Base-by-base conservation (phyloP, 2,797 vertebrate genomes). In the Rhinophrynus dorsalis region DNA sequence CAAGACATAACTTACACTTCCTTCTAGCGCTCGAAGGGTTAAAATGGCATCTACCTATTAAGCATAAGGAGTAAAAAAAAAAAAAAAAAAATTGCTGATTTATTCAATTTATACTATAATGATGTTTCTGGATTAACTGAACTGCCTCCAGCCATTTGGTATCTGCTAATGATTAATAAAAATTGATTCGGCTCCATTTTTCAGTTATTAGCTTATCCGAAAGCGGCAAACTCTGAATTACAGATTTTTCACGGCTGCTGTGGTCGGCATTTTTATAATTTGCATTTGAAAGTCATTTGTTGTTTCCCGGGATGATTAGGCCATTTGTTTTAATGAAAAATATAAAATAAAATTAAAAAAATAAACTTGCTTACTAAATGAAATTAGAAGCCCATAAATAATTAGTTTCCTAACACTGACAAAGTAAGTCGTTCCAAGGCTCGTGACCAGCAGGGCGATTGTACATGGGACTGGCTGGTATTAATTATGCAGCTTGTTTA, bases 281-380 rank as follows among this genome's bases (percentile, higher is more conserved):
- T 70, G 58, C 50, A 37, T 63, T 44, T 26, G 26, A 57, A 52
- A 52, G 45, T 44, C 37, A 24, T 69, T 62, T 61, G 40, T 58
- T 70, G 58, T 47, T 45, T 54, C 33, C 27, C 1, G 23, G 23
- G 30, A 56, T 38, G 67, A 63, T 56, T 27, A 37, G 58, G 59
- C 55, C 67, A 70, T 62, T 62, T 70, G 18, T 63, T 55, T 63
- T 70, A 55, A 62, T 70, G 38, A 52, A 55, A 57, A 62, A 54
- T 32, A 45, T 33, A 33, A 50, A 69, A 52, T 20, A 44, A 26
- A 48, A 35, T 62, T 5, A 17, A 33, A 30, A 59, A 54, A 26
- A 47, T 23, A 9, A 1, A 12, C 15, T 26, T 62, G 48, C 67
- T 57, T 55, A 54, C 37, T 55, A 62, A 61, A 62, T 55, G 51